Evolutionary conservation across 2,888 invertebrate species (phyloP), one percentile per base, ranked within the genome.

Genomic region (Dione vanillae): DNA sequence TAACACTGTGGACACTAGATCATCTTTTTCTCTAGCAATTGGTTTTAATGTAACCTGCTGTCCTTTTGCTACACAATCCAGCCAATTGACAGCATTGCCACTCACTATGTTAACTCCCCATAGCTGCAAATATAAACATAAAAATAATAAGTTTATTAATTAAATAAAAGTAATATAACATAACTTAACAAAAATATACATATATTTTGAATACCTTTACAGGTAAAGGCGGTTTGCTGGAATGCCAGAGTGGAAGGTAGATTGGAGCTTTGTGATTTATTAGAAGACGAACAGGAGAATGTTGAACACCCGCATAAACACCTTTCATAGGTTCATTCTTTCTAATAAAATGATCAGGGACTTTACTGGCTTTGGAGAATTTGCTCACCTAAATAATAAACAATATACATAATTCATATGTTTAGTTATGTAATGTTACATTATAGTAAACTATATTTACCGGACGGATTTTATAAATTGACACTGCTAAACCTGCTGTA

Each of bases 401-500:
- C 5, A 3, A 27, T 5, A 45, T 19, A 40, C 8, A 51, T 40
- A 40, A 37, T 40, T 49, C 14, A 40, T 8, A 49, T 40, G n/a
- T 40, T 40, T 9, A 81, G 84, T 91, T 90, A 91, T 90, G 86
- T 91, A 90, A 91, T 86, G 70, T 73, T 76, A 74, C 59, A 70
- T 80, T 74, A 76, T 77, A 61, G 74, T 74, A 74, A 72, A 65
- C 7, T 37, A 19, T 41, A 92, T 89, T 86, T 90, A 95, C 95
- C 81, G 95, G 95, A 80, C 94, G 93, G 74, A 95, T 94, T 86
- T 90, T 94, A 80, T 94, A 92, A 78, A 95, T 85, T 16, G 95
- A 94, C 74, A 92, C 80, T 61, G 94, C 89, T 68, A 95, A 83
- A 14, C 94, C 94, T 67, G 94, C 87, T 66, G 94, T 91, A 41